Base-by-base conservation (phyloP, 2,888 invertebrate species). In the Trachelus tabidus region DNA sequence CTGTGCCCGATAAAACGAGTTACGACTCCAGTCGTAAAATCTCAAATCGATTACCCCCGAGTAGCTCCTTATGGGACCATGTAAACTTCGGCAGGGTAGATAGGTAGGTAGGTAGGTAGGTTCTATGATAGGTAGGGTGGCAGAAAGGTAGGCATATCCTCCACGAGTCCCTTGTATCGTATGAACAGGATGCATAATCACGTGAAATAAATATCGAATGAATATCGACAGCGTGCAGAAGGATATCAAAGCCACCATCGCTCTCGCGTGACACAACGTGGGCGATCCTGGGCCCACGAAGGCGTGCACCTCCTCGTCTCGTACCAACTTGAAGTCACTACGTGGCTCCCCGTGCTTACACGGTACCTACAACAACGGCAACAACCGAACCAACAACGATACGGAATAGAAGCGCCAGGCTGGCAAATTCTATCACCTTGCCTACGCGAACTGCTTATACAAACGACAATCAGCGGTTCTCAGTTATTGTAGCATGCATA, bases 261-360 rank as follows among this genome's bases (percentile, higher is more conserved):
- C 77, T 83, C 81, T 82, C 79, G 80, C 81, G 82, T 81, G 81
- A 81, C 79, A 81, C 83, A 77, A 81, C 84, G 83, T 84, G 82
- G 84, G 84, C 84, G 84, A 83, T 84, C 84, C 76, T 75, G 77
- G 77, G 79, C 79, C 76, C 78, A 82, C 73, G 79, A 79, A 79
- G 79, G 76, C 73, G 75, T 37, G 71, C 56, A 56, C 56, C 56
- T 56, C 56, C 56, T 56, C 56, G 78, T 73, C 76, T 76, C 76
- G 73, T 79, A 75, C 69, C 76, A 69, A n/a, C 56, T 33, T 34
- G 23, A 31, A 79, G 73, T 56, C 35, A 75, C 30, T 78, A 56
- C 56, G 56, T 56, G 56, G 56, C 56, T 56, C 56, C 23, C 56
- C 56, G 56, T 56, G 56, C 15, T 56, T 56, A 56, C 56, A 56